These are phyloP conservation scores for Eudorcas thomsonii DNA, from an alignment of 2,113 vertebrate genomes.

Conservation along the genomic window DNA sequence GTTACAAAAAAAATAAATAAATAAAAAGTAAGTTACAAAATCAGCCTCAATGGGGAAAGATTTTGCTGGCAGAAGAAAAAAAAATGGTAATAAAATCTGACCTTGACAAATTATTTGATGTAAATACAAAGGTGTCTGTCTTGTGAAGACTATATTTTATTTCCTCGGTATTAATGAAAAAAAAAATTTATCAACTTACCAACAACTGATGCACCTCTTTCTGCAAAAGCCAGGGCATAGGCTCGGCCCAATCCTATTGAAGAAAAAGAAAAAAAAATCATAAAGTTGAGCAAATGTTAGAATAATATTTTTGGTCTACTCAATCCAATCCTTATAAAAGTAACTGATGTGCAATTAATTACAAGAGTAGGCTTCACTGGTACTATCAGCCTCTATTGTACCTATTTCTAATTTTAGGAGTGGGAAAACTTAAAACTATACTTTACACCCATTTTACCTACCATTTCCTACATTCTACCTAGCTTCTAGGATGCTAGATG, in stretches of 20 bases:
- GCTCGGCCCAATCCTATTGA: slow-evolving; percentile 90
- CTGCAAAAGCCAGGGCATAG: slow-evolving; percentile 95
- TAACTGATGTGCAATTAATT: neutral
- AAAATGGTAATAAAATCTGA: slow-evolving; percentile 52
- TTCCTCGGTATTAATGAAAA: slow-evolving; percentile 37
- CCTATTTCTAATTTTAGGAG: neutral
- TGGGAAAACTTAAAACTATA: neutral
- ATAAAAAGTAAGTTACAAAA: neutral
- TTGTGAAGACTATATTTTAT: slow-evolving; percentile 5
- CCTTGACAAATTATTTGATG: slow-evolving; percentile 33
- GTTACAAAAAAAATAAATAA: neutral
- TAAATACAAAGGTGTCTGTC: slow-evolving; percentile 62
- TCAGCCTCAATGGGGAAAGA: neutral
- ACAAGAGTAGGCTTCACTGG: neutral
- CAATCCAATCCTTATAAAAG: neutral
- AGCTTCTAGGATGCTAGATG: neutral
- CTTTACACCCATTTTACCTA: neutral
- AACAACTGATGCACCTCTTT: slow-evolving; percentile 94
- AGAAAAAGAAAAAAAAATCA: slow-evolving; percentile 40
- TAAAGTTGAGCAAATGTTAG: neutral
- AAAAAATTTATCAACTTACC: slow-evolving; percentile 84
- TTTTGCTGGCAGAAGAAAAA: slow-evolving; percentile 46
- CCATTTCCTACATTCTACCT: neutral
- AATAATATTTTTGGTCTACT: neutral
- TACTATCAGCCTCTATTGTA: neutral